phyloP scores from a whole-genome alignment of 2,797 vertebrate species.

The Tokudaia tokunoshimensis region DNA sequence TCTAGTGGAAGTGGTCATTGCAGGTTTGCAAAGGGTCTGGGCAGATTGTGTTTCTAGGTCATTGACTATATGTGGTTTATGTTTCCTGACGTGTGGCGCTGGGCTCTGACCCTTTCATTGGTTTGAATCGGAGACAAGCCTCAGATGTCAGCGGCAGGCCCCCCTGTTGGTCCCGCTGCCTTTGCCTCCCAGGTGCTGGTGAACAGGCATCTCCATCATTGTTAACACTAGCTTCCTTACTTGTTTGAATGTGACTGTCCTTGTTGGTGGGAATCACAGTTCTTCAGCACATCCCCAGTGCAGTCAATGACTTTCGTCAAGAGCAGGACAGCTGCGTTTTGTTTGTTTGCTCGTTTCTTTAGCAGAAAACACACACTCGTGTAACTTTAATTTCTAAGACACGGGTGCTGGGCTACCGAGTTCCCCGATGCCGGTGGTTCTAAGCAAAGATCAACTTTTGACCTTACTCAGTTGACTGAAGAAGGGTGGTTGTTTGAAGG shows the following conservation, averaged over 20 bases:
- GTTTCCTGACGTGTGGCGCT: slow-evolving; percentile 9
- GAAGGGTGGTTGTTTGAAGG: slow-evolving; percentile 44
- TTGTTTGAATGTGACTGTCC: slow-evolving; percentile 10
- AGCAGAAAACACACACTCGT: slow-evolving; percentile 11
- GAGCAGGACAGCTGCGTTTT: neutral
- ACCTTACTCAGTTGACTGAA: slow-evolving; percentile 12
- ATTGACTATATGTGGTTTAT: neutral
- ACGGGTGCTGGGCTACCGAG: neutral
- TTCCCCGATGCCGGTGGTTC: neutral
- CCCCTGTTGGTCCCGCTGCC: no score
- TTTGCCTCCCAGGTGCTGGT: neutral
- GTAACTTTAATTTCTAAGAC: neutral
- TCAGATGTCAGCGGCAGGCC: neutral
- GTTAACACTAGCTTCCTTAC: slow-evolving; percentile 6
- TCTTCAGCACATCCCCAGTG: neutral
- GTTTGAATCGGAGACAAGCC: neutral
- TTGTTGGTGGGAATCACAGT: neutral
- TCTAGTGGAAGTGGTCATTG: neutral
- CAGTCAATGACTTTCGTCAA: neutral
- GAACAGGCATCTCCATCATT: neutral
- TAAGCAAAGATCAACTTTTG: neutral
- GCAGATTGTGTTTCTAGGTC: neutral
- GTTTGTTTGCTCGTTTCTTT: neutral
- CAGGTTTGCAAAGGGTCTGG: neutral
- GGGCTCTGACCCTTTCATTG: slow-evolving; percentile 8